Conservation (phyloP, 2,888 invertebrate species). For the Clusia tigrina region DNA sequence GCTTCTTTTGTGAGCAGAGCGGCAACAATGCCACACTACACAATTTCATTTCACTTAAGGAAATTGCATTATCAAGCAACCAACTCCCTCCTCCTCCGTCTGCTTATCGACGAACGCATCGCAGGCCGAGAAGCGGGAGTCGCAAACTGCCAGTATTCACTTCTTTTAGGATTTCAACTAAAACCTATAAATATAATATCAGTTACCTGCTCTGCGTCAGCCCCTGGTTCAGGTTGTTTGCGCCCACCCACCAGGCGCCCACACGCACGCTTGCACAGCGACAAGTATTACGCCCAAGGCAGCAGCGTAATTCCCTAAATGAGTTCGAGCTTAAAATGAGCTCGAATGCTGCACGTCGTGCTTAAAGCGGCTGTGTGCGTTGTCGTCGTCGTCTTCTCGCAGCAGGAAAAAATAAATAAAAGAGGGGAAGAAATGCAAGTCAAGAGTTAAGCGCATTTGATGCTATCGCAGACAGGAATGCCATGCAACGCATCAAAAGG, state of each 20-base stretch:
- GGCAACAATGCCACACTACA: background rate
- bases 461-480: slow-evolving; percentile 5
- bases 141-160: slow-evolving; percentile 6
- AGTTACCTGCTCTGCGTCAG: background rate
- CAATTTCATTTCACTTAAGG: slow-evolving; percentile 6
- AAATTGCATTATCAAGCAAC: slow-evolving; percentile 3
- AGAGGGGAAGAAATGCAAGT: background rate
- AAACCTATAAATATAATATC: background rate
- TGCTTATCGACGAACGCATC: no score
- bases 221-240: background rate
- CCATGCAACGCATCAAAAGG: slow-evolving; percentile 7
- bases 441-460: slow-evolving; percentile 9
- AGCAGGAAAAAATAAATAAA: no score
- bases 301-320: slow-evolving; percentile 5
- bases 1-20: background rate
- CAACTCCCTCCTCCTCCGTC: no score
- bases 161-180: background rate
- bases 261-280: no score
- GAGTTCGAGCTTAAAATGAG: slow-evolving; percentile 4
- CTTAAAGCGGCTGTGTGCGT: background rate
- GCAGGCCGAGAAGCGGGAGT: no score
- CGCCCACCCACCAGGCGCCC: background rate
- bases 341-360: background rate
- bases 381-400: no score
- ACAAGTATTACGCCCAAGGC: background rate